Base-by-base conservation (phyloP, 2,888 invertebrate genomes). In the Ochropleura leucogaster region DNA sequence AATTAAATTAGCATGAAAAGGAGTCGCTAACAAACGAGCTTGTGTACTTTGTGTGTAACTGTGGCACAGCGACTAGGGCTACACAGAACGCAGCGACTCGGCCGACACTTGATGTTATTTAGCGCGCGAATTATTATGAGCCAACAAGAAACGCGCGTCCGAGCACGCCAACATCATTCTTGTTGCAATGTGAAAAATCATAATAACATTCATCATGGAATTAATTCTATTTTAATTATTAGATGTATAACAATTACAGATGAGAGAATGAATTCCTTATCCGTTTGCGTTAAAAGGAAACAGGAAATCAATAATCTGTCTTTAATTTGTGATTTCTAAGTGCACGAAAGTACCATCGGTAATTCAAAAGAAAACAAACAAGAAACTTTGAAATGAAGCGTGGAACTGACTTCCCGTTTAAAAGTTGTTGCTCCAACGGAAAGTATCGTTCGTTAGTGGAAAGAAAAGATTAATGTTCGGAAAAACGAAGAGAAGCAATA, bases 1-100 rank as follows among this genome's bases (percentile, higher is more conserved):
- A 92, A 92, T 91, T 90, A 90, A 92, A 92, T 92, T 91, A 91
- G 88, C 90, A 90, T 91, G 88, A 88, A 89, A 90, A 91, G 89
- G 89, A 90, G 90, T 87, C 79, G 76, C 80, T 77, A 85, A 88
- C 90, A 89, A 92, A 90, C 88, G 87, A 88, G 86, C 85, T 85
- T 87, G 87, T 90, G 84, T 91, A 89, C 89, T 90, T 87, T 90
- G 85, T 86, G 79, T 88, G 85, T 84, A 84, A 80, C 82, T 75
- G 78, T 79, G 65, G 67, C 67, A 68, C 67, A n/a, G 60, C 12
- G 8, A 12, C 30, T n/a, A 44, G 44, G 74, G 40, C 63, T 47
- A 40, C 66, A 20, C 16, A 40, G 67, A 46, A 18, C 46, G 12
- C 65, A 51, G 49, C 63, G 75, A 72, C 69, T 67, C 84, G 74